Percentiles rank a stretch among this genome's conserved stretches.
These are phyloP conservation scores for Synanceia verrucosa DNA, from an alignment of 2,797 vertebrate species.

Conservation along the genomic window DNA sequence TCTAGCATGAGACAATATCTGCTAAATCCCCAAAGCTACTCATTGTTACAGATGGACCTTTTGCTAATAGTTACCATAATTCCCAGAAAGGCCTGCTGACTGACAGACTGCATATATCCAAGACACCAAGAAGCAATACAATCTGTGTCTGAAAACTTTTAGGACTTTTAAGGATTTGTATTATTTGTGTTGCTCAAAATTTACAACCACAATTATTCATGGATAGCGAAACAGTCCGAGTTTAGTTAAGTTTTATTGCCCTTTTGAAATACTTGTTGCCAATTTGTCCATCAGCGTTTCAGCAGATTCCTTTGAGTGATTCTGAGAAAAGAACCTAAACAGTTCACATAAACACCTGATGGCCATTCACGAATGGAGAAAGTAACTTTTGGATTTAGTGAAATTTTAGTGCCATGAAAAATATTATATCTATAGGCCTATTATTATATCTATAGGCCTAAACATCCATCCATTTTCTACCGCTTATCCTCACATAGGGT, in stretches of 20 bases:
- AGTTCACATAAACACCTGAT: constrained; percentile 44
- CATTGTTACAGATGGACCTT: constrained; percentile 20
- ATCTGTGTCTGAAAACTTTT: constrained; percentile 84
- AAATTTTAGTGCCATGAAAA: background rate
- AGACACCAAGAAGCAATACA: constrained; percentile 75
- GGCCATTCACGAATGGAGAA: constrained; percentile 13
- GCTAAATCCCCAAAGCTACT: background rate
- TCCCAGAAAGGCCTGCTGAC: constrained; percentile 25
- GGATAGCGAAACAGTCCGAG: constrained; percentile 65
- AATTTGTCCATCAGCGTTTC: constrained; percentile 74
- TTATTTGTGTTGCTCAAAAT: constrained; percentile 74
- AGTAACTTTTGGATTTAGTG: background rate
- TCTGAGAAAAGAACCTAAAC: constrained; percentile 68
- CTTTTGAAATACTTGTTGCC: constrained; percentile 68
- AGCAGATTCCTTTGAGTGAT: constrained; percentile 76
- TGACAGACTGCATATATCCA: constrained; percentile 43
- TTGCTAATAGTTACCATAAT: constrained; percentile 49
- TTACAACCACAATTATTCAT: constrained; percentile 80
- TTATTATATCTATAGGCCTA: too few species aligned
- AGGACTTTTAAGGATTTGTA: constrained; percentile 78
- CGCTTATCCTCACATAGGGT: too few species aligned
- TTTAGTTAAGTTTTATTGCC: constrained; percentile 70
- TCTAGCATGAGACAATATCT: constrained; percentile 11
- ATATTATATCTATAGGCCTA: background rate
- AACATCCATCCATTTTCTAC: too few species aligned